Conservation (phyloP, 2,888 invertebrate species). For the Andrena bucephala region DNA sequence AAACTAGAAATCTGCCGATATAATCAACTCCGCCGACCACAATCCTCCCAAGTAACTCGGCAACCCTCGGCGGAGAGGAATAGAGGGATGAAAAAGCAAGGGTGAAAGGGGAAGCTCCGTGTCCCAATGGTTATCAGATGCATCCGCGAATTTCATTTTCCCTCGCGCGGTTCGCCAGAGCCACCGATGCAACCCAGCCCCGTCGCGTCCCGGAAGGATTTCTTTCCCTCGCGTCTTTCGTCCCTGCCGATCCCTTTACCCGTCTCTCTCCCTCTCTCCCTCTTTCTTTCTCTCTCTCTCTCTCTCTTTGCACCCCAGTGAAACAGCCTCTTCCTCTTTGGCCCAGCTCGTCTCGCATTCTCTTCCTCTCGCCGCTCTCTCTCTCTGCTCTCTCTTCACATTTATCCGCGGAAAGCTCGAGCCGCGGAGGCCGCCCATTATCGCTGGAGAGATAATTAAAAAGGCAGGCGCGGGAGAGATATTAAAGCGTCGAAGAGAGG, state of each 20-base stretch:
- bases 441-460: constrained; percentile 81
- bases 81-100: background rate
- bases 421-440: constrained; percentile 77
- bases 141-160: constrained; percentile 64
- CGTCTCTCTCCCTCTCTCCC: background rate
- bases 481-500: constrained; percentile 73
- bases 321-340: constrained; percentile 5
- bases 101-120: background rate
- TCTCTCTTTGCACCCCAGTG: background rate
- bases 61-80: background rate
- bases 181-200: background rate
- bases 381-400: constrained; percentile 65
- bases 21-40: constrained; percentile 43
- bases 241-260: background rate
- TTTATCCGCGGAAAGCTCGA: constrained; percentile 76
- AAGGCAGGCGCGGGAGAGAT: constrained; percentile 77
- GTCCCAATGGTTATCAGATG: constrained; percentile 50
- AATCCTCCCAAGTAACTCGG: constrained; percentile 39
- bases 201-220: constrained; percentile 59
- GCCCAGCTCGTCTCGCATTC: constrained; percentile 19
- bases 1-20: constrained; percentile 14
- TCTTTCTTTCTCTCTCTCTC: background rate
- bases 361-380: constrained; percentile 9
- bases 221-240: constrained; percentile 43
- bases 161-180: constrained; percentile 32